Conservation (phyloP, 2,888 invertebrate species). For the Ctena decussata region DNA sequence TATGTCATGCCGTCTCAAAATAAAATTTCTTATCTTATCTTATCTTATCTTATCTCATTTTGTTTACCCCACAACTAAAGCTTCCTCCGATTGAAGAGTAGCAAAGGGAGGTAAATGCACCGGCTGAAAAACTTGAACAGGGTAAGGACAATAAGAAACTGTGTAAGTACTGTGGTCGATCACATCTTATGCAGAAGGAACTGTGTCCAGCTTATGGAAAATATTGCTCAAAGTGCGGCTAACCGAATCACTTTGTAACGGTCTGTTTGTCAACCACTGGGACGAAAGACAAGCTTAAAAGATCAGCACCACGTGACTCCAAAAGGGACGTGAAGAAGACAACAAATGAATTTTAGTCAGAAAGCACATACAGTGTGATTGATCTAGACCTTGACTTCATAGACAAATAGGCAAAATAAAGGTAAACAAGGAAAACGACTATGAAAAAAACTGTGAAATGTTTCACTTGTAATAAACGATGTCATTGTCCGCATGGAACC, state of each 20-base stretch:
- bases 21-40: no score
- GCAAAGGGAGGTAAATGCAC: no score
- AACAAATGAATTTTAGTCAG: not conserved
- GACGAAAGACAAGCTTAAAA: not conserved
- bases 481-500: no score
- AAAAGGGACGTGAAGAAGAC: not conserved
- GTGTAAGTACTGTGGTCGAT: not conserved
- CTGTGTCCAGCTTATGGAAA: not conserved
- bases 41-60: no score
- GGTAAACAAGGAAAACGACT: slow-evolving; percentile 10
- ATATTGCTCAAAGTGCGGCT: slow-evolving; percentile 7
- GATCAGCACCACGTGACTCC: not conserved
- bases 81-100: no score
- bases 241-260: slow-evolving; percentile 12
- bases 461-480: not conserved
- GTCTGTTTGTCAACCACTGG: not conserved
- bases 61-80: no score
- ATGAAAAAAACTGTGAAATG: slow-evolving; percentile 1
- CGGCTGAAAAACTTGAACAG: no score
- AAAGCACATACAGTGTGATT: not conserved
- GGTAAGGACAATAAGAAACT: no score
- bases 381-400: not conserved
- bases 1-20: no score
- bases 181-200: no score
- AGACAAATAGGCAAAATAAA: slow-evolving; percentile 5